Base-by-base conservation (phyloP, 2,888 invertebrate genomes). In the Heliconius erato region DNA sequence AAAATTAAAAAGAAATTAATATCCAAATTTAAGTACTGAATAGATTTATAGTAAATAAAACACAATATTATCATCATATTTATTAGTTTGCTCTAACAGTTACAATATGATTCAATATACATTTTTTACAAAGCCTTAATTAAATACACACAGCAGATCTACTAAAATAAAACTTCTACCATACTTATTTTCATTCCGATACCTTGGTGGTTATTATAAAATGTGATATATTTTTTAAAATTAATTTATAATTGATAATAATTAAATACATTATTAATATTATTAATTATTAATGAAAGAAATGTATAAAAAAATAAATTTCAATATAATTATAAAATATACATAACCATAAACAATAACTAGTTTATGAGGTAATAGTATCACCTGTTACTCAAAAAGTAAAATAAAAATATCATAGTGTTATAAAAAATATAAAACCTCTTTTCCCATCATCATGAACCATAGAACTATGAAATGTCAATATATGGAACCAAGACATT, bases 31-130 rank as follows among this genome's bases (percentile, higher is more conserved):
- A 67, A 67, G 12, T 32, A 9, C 6, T 7, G 2, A 19, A 68
- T 23, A 5, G 4, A 4, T 72, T 4, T 44, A 1, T 32, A 63
- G 14, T n/a, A 32, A 79, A 79, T 79, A 68, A 79, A 68, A 67
- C n/a, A 49, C 59, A 59, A 35, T 7, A 67, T 80, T 65, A 44
- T 74, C 49, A 28, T 81, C 74, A 76, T 54, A 28, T 77, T 79
- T 82, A 82, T 82, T 82, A 79, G 35, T 74, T 54, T 40, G 23
- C 79, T 82, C 74, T 74, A 68, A 82, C 68, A 59, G 68, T 74
- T 68, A 74, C 28, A 54, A 68, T 59, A 82, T 79, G 68, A 79
- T 82, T 76, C 76, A 76, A 80, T 79, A 79, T 79, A 82, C 79
- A 79, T 54, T 82, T 82, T 79, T 68, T 82, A 79, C 79, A 82